Evolutionary conservation across 2,113 vertebrate species (phyloP).

Genomic region (Urocitellus parryii): DNA sequence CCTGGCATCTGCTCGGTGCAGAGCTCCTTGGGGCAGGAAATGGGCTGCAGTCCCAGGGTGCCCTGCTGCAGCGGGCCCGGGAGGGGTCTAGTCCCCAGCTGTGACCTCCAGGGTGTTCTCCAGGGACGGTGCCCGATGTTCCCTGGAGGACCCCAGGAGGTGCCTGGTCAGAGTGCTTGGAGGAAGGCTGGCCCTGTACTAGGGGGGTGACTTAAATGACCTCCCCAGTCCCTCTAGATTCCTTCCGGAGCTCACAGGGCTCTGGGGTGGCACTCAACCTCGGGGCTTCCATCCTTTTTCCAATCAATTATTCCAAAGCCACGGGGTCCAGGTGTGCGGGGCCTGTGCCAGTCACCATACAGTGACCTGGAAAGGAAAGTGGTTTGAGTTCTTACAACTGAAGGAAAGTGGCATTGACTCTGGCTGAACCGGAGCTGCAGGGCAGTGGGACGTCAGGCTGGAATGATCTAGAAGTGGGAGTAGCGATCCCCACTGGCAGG

Average conservation of each 20-base stretch:
- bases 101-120: not conserved
- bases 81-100: not conserved
- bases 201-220: not conserved
- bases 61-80: not conserved
- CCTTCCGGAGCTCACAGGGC: not conserved
- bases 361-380: conserved; percentile 17
- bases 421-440: not conserved
- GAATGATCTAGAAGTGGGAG: not conserved
- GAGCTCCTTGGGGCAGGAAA: not conserved
- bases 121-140: not conserved
- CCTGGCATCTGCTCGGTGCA: accelerated
- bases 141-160: not conserved
- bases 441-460: too few species aligned
- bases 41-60: not conserved
- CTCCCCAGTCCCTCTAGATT: not conserved
- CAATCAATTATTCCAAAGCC: conserved; percentile 58
- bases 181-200: not conserved
- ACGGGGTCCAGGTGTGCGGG: not conserved
- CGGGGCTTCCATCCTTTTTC: not conserved
- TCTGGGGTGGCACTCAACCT: not conserved
- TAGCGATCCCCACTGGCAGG: too few species aligned
- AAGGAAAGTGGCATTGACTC: conserved; percentile 35
- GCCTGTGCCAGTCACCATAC: not conserved
- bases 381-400: conserved; percentile 62
- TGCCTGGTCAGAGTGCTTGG: not conserved